Evolutionary conservation across 92 coral and sea anemone species (phyloP), one percentile per base, ranked within the genome.

Genomic region (Ricordea florida): DNA sequence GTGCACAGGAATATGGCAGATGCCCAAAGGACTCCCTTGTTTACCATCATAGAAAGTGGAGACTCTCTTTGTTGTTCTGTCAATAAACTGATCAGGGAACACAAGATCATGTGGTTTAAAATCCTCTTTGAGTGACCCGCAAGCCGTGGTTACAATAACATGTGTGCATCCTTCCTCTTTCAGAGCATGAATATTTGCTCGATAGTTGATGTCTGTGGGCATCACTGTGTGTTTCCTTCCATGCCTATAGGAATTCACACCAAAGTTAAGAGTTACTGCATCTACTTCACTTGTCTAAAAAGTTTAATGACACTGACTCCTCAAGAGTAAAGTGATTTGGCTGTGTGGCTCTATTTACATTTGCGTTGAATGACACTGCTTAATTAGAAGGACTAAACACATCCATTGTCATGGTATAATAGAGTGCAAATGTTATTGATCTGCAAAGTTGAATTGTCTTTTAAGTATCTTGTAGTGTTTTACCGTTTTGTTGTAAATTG

Each of bases 1-100:
- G 72, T 94, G 96, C 97, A 94, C 83, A 2, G 97, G 90, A 11
- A 92, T 87, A 69, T 94, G 98, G 56, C 97, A 91, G 10, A 94
- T 90, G 8, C 98, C 98, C n/a, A 15, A 25, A 26, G 89, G 94
- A 47, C 97, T 90, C 2, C 93, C 97, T n/a, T 76, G 49, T 75
- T 82, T 85, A 44, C 98, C 98, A 50, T 94, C 98, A 64, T 91
- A 94, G 66, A 94, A 94, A 53, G 98, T 94, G 5, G 97, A 91
- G 11, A 58, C 63, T 34, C 98, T 80, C 60, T 91, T 92, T 0
- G 92, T 80, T 13, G 98, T 94, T 59, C 98, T 73, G 85, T 94
- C 98, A 44, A 94, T 94, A 21, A 94, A 86, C 75, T 94, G 98
- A 59, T 94, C 93, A 56, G 97, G 97, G 51, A 94, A 89, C n/a